Evolutionary conservation across 2,797 vertebrate species (phyloP), one percentile per base, ranked within the genome.

Genomic region (Rallus crepitans): DNA sequence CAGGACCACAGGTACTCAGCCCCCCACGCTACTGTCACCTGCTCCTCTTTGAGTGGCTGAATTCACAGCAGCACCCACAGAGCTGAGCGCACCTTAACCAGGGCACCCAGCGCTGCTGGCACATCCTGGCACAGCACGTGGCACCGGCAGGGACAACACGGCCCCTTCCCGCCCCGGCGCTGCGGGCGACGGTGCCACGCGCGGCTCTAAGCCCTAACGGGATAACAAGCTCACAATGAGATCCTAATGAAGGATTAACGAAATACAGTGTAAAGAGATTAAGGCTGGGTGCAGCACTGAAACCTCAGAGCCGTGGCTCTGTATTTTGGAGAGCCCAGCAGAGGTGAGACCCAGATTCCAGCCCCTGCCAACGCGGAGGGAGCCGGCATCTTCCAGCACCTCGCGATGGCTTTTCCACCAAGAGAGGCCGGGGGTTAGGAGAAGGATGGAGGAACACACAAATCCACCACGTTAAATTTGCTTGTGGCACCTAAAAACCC

Each of bases 221-320:
- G 97, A 94, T 96, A 96, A 97, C 80, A n/a, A 96, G 95, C 93
- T 96, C 94, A 55, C 94, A 83, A 93, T 33, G 89, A 95, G 96
- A 97, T 92, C 91, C 94, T 95, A 97, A 95, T 86, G 94, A 95
- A 92, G 95, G 95, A 96, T 95, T 96, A 97, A 76, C 11, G 0
- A 76, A 91, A 91, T 73, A n/a, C 86, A 93, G 42, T 75, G 53
- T 90, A 81, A 91, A 94, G 91, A 85, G 96, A 96, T 92, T 95
- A 96, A 56, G 65, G 80, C 92, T 30, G 82, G 77, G 92, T 37
- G 76, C 90, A 90, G 80, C 56, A 9, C 82, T 28, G 53, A 79
- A 89, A 85, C 68, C 76, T 83, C 47, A 23, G 47, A 21, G 47
- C 47, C 12, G 3, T 23, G 21, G 21, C 80, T 53, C 61, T 39